Evolutionary conservation across 2,113 vertebrate genomes (phyloP), one percentile per base, ranked within the genome.

Genomic region (Oncorhynchus kisutch): DNA sequence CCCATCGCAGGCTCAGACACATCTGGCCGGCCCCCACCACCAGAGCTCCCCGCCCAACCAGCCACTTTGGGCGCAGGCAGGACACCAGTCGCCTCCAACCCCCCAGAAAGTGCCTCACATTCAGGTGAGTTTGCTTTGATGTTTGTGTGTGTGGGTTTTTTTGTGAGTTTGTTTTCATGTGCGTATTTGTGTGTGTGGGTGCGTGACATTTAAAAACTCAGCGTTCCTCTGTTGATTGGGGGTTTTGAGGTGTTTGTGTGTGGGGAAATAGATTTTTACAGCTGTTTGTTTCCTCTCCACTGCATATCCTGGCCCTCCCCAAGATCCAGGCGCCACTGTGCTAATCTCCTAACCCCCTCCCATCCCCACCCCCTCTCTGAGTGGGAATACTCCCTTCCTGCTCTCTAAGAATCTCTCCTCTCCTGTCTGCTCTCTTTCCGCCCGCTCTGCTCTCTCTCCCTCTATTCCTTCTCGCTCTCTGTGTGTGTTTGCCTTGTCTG

Each of bases 81-180:
- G 88, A 88, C 97, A 96, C 88, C 94, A 94, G 80, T 96, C 95
- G 81, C 94, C 95, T 94, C 95, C 96, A 85, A 96, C 96, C 88
- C 96, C 96, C 84, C 97, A 99, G 92, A 98, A 99, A 98, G 98
- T 98, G 98, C 97, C 98, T 99, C 95, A 97, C 91, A 92, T 94
- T 93, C 97, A 97, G 96, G 97, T 99, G 94, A 95, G 97, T 82
- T 24, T 68, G 1, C 81, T 82, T 84, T 87, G 70, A 81, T 82
- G 84, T 84, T 11, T 78, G 66, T 70, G 73, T 84, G 71, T 54
- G 74, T 73, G 70, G 68, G 0, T 0, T n/a, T 64, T 25, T n/a
- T 8, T 22, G 27, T 67, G 74, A 74, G 73, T 82, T 85, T 85
- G 74, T 87, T 87, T 87, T 85, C 39, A 39, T 9, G 39, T 39